Base-by-base conservation (phyloP, 2,113 vertebrate species). In the Cyanoliseus patagonus region DNA sequence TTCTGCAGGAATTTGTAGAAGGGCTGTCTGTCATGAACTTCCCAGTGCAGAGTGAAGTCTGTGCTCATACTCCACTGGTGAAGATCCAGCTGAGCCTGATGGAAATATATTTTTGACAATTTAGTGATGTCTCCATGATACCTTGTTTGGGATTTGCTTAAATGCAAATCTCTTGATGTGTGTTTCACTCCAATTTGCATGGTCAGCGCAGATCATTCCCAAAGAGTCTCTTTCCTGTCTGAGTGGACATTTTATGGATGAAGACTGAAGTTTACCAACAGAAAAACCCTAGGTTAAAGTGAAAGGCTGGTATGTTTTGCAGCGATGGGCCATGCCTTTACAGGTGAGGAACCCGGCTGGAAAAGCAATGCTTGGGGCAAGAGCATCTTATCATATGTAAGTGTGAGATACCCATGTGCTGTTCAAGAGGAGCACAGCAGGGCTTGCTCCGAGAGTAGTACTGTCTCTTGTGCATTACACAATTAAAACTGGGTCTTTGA, bases 141-240 rank as follows among this genome's bases (percentile, higher is more conserved):
- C 57, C 77, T 37, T 12, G 1, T 25, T 55, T 79, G 81, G 77
- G 64, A 97, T 97, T 97, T 97, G 97, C 49, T 84, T 97, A 97
- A 88, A 97, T 97, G 97, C 97, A 97, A 97, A 97, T 96, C 41
- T 82, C 42, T 44, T 57, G 81, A 31, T 88, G 64, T 55, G 59
- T 27, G 64, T 86, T 83, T n/a, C 27, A 2, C 41, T 82, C 27
- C 86, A 3, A 95, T 97, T 97, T 97, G 97, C 96, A 97, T 97
- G 90, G 90, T 74, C 84, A 83, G 78, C 42, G 74, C 1, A 9
- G 67, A 53, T 72, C 49, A 37, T 78, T 81, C 91, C 91, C 53
- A 1, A 46, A 53, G 67, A 80, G n/a, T 27, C 69, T 81, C 87
- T 86, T 88, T 63, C 85, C 87, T 91, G 68, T 3, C 83, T 30